phyloP scores from a whole-genome alignment of 1,140 invertebrate species.

The Cephus cinctus region DNA sequence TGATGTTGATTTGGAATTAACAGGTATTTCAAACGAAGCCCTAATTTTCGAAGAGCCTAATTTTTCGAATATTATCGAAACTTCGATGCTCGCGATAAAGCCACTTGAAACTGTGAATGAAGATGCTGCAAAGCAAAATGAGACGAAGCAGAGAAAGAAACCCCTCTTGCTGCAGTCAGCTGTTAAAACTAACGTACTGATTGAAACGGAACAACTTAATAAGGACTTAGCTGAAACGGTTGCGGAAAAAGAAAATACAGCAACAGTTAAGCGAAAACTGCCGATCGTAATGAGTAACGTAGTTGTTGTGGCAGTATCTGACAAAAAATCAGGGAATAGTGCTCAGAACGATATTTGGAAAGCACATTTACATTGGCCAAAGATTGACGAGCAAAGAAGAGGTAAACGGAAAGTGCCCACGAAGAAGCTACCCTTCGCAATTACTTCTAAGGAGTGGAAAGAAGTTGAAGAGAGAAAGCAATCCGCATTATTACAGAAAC shows the following conservation, averaged over 20 bases:
- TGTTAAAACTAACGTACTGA: background rate
- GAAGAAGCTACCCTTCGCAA: background rate
- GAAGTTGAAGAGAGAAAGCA: background rate
- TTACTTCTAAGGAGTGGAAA: conserved; percentile 1
- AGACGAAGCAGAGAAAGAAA: background rate
- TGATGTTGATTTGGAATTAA: background rate
- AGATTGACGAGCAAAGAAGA: background rate
- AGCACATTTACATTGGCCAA: background rate
- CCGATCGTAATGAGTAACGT: background rate
- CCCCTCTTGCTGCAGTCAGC: background rate
- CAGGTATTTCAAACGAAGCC: background rate
- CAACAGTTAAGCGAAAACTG: background rate
- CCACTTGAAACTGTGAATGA: background rate
- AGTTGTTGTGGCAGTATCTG: background rate
- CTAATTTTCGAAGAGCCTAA: background rate
- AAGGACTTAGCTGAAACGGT: background rate
- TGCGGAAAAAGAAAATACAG: background rate
- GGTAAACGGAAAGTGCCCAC: background rate
- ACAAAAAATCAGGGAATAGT: background rate
- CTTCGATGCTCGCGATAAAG: background rate
- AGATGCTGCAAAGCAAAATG: background rate
- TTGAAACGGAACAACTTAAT: background rate
- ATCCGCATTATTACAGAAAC: background rate
- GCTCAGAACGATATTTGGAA: background rate
- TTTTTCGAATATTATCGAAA: background rate